Evolutionary conservation across 2,113 vertebrate genomes (phyloP).

Genomic region (Caranx ignobilis): DNA sequence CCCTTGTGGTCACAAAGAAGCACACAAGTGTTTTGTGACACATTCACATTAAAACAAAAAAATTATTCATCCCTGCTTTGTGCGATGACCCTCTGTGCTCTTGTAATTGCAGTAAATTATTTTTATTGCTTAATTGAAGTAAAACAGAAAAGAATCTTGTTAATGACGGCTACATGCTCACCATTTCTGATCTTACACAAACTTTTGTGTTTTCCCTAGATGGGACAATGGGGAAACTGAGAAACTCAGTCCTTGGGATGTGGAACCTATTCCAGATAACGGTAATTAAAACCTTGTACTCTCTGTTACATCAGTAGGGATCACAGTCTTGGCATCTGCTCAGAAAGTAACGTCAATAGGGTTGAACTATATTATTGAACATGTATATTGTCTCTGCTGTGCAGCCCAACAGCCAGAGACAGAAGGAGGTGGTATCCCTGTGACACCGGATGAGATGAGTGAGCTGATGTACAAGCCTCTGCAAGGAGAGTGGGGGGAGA

Average conservation of each 20-base stretch:
- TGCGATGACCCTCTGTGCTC: not conserved
- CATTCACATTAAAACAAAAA: not conserved
- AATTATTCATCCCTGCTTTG: not conserved
- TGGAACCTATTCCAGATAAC: slow-evolving; percentile 94
- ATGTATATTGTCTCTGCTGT: slow-evolving; percentile 14
- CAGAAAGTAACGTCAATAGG: not conserved
- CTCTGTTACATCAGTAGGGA: too few species aligned
- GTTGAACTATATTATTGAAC: not conserved
- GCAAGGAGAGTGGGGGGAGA: slow-evolving; percentile 91
- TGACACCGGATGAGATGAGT: slow-evolving; percentile 91
- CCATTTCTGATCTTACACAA: not conserved
- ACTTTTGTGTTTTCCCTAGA: slow-evolving; percentile 75
- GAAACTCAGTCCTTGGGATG: slow-evolving; percentile 97
- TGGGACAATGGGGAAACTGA: slow-evolving; percentile 98
- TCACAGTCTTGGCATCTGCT: not conserved
- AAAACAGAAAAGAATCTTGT: not conserved
- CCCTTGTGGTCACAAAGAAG: slow-evolving; percentile 14
- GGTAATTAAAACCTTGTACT: slow-evolving; percentile 79
- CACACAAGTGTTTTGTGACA: not conserved
- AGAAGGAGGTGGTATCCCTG: slow-evolving; percentile 90
- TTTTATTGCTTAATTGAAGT: not conserved
- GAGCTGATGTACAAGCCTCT: slow-evolving; percentile 93
- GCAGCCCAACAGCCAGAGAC: slow-evolving; percentile 90
- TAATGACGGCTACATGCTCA: not conserved
- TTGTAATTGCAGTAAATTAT: not conserved